Evolutionary conservation across 2,888 invertebrate species (phyloP).

Genomic region (Gibbula magus): DNA sequence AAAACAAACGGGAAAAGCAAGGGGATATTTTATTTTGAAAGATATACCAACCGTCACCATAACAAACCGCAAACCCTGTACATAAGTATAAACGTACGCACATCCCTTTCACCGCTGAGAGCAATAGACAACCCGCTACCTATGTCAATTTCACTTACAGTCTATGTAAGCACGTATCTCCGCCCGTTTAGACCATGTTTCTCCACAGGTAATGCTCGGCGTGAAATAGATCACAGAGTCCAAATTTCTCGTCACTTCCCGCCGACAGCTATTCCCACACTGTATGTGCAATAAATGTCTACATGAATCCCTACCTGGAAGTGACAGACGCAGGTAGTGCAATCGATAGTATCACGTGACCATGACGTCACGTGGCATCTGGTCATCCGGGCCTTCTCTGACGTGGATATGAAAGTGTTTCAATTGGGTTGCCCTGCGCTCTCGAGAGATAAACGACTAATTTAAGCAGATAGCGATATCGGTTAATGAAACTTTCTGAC

Average conservation of each 20-base stretch:
- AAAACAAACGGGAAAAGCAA: slow-evolving; percentile 3
- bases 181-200: background rate
- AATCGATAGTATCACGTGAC: slow-evolving; percentile 2
- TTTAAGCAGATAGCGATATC: no score
- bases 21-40: background rate
- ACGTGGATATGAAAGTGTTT: background rate
- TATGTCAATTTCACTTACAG: background rate
- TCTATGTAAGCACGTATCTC: background rate
- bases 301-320: background rate
- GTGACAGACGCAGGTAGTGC: background rate
- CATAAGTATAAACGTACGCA: background rate
- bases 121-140: background rate
- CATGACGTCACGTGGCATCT: background rate
- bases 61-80: background rate
- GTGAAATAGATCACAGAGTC: no score
- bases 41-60: background rate
- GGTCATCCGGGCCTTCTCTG: slow-evolving; percentile 2
- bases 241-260: no score
- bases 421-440: background rate
- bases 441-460: no score
- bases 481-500: no score
- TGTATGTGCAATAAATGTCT: background rate
- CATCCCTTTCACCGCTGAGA: background rate
- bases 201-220: background rate
- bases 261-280: background rate